phyloP scores from a whole-genome alignment of 2,113 vertebrate genomes.

The Alethe diademata region DNA sequence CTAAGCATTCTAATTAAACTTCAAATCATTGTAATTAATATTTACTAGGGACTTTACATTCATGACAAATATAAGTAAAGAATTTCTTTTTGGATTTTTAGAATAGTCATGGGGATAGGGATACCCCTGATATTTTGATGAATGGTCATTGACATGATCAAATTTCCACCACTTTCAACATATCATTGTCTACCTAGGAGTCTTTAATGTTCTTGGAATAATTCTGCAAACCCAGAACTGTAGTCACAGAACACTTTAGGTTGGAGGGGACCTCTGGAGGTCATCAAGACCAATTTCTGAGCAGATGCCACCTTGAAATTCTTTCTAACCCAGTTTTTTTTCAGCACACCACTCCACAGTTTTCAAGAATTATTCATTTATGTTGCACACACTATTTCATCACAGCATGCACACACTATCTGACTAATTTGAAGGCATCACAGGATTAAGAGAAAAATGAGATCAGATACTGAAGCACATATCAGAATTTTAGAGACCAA shows the following conservation, averaged over 20 bases:
- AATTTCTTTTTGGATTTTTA: neutral
- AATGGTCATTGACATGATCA: neutral
- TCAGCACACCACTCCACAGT: neutral
- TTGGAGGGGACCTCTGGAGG: neutral
- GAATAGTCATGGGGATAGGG: neutral
- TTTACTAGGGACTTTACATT: neutral
- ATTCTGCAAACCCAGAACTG: neutral
- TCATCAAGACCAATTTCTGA: neutral
- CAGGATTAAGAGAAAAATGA: neutral
- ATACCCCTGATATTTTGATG: rapidly evolving
- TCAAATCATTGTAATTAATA: neutral
- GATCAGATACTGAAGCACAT: neutral
- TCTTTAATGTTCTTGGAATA: neutral
- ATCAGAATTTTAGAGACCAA: neutral
- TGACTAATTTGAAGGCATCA: neutral
- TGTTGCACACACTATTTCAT: neutral
- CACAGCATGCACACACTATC: rapidly evolving
- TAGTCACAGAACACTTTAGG: rapidly evolving
- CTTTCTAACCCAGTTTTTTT: neutral
- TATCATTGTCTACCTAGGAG: neutral
- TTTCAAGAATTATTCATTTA: neutral
- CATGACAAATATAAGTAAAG: neutral
- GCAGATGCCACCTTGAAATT: rapidly evolving
- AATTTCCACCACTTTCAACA: neutral
- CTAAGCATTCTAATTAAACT: neutral